Percentiles rank a stretch among this genome's conserved stretches.
Conservation (phyloP, 1,140 invertebrate genomes). For the Polypedilum pembai region DNA sequence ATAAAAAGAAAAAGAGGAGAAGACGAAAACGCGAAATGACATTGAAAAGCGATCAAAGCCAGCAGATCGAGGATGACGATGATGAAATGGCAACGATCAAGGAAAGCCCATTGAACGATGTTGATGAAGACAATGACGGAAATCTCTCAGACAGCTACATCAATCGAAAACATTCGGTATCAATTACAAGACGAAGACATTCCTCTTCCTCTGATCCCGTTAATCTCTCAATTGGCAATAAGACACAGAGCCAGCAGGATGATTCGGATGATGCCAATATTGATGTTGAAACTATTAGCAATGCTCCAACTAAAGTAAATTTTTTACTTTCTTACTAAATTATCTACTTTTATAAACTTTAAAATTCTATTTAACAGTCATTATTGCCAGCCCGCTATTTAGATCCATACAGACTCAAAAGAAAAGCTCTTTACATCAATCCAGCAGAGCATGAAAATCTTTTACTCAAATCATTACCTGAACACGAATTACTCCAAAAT, state of each 20-base stretch:
- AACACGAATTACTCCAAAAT: constrained; percentile 56
- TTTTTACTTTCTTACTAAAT: constrained; percentile 30
- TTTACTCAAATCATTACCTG: constrained; percentile 50
- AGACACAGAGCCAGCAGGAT: constrained; percentile 43
- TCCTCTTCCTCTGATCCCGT: constrained; percentile 57
- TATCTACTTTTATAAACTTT: constrained; percentile 20
- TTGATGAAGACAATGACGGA: constrained; percentile 33
- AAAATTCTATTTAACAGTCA: constrained; percentile 40
- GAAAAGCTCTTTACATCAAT: constrained; percentile 56
- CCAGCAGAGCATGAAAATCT: constrained; percentile 52
- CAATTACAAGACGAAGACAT: constrained; percentile 32
- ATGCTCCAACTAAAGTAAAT: constrained; percentile 36
- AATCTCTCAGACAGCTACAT: constrained; percentile 30
- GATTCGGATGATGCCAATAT: constrained; percentile 43
- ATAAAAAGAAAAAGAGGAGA: constrained; percentile 25
- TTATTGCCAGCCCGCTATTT: constrained; percentile 44
- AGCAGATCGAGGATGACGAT: constrained; percentile 40
- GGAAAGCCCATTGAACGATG: constrained; percentile 31
- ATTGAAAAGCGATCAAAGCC: constrained; percentile 26
- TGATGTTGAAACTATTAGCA: constrained; percentile 46
- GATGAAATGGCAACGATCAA: constrained; percentile 36
- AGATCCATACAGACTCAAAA: constrained; percentile 49
- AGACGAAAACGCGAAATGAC: constrained; percentile 21
- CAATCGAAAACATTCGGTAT: constrained; percentile 20
- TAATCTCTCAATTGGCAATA: constrained; percentile 58